Percentiles rank a stretch among this genome's conserved stretches.
Conservation (phyloP, 2,888 invertebrate species). For the Tetropium fuscum region DNA sequence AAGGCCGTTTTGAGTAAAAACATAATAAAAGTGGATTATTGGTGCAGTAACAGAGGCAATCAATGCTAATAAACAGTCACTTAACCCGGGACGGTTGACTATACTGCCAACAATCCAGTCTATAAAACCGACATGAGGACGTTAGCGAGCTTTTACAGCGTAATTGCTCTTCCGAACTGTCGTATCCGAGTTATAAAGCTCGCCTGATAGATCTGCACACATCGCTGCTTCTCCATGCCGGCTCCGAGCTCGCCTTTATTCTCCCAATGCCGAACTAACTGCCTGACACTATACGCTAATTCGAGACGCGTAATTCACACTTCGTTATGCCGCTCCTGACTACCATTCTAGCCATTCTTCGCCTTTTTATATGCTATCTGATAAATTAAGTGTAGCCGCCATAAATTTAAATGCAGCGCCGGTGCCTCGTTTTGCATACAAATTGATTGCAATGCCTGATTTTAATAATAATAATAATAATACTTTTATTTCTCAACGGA, state of each 20-base stretch:
- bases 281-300: slow-evolving; percentile 22
- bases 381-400: not conserved
- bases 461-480: too few species aligned
- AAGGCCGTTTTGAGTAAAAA: slow-evolving; percentile 41
- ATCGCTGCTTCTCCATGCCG: slow-evolving; percentile 45
- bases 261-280: slow-evolving; percentile 31
- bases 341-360: slow-evolving; percentile 10
- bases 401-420: slow-evolving; percentile 3
- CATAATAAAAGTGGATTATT: slow-evolving; percentile 41
- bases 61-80: slow-evolving; percentile 55
- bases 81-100: slow-evolving; percentile 50
- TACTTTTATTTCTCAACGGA: too few species aligned
- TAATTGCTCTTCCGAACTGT: slow-evolving; percentile 59
- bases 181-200: slow-evolving; percentile 58
- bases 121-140: slow-evolving; percentile 53
- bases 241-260: slow-evolving; percentile 32
- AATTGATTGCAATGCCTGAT: too few species aligned
- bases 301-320: slow-evolving; percentile 30
- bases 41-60: slow-evolving; percentile 45
- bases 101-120: slow-evolving; percentile 47
- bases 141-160: slow-evolving; percentile 52
- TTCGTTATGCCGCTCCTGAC: slow-evolving; percentile 17
- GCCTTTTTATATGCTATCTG: not conserved
- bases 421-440: too few species aligned
- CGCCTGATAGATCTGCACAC: slow-evolving; percentile 48